Base-by-base conservation (phyloP, 2,113 vertebrate genomes). In the Neodon shergylaensis region DNA sequence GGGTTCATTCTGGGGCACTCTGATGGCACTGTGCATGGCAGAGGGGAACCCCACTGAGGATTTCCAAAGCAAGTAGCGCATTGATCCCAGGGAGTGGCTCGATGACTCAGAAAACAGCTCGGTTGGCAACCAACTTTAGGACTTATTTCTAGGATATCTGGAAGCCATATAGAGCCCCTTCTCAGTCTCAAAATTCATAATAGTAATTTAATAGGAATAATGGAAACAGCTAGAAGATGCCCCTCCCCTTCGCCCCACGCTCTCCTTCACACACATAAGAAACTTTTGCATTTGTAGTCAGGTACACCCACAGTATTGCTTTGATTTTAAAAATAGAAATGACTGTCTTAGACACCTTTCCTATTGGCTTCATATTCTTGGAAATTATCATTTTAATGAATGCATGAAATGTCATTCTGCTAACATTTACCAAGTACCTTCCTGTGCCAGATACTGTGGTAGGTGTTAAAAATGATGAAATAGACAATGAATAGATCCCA, bases 281-380 rank as follows among this genome's bases (percentile, higher is more conserved):
- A 24, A 33, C 36, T 49, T 91, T 14, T 68, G 36, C 19, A 4
- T 81, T 73, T 54, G 79, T 76, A 54, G 86, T 73, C 76, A n/a
- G 31, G 47, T 2, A 13, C 42, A 28, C 54, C 84, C 61, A 47
- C 5, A 6, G 81, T 72, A 94, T 92, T 90, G 95, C 42, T 26
- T 39, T 74, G 76, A n/a, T 94, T 95, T 94, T 92, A 21, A 85
- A 83, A 68, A 70, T 83, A 54, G 95, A 84, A 82, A 68, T 33
- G 14, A n/a, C 1, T 89, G 49, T 42, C 58, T 72, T 16, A 90
- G 84, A 39, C 44, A 36, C 81, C 42, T 90, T 87, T 86, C 79
- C 76, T 13, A 7, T 26, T 52, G 92, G 63, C 68, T 66, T 91
- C 47, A 12, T 47, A 28, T 31, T 81, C 73, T 94, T 78, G 72